Base-by-base conservation (phyloP, 2,888 invertebrate species). In the Nemoura dubitans region DNA sequence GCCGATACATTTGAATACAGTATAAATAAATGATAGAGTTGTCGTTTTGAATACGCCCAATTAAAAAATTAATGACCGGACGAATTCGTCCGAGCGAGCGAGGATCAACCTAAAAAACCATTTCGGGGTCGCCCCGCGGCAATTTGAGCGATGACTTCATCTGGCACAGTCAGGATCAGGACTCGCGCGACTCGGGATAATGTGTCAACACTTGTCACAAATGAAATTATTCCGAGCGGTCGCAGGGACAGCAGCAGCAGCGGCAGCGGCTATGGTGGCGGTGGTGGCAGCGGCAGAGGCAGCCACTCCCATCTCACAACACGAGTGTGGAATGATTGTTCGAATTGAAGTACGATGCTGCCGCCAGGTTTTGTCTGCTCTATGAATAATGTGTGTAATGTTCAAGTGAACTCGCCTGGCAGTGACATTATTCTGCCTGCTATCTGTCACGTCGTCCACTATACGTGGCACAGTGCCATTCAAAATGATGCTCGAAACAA, bases 341-440 rank as follows among this genome's bases (percentile, higher is more conserved):
- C 81, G 59, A 30, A 30, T 81, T 81, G 28, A 81, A 81, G 59
- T 59, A 59, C 59, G 59, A 59, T 21, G 59, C 59, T 59, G 21
- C 59, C 59, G 21, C 59, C 59, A 59, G 84, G 84, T 84, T 84
- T 84, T 84, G 84, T 84, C 76, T 84, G 84, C 42, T 26, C n/a
- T 27, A 84, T 84, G 84, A 84, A 59, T 84, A 84, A 84, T 59
- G 84, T 29, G 42, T 59, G 43, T 16, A 27, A 59, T 29, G 82
- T 30, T 42, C n/a, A 76, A 84, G 84, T 84, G 43, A 28, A 42
- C 83, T 28, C 76, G 84, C 16, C 84, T 84, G 84, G 84, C 59
- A 59, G 84, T 84, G 84, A 84, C 84, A 76, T 27, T 59, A 59
- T 59, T 59, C 84, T 84, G 29, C 76, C 84, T 59, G 84, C 84